Conservation (phyloP, 2,888 invertebrate genomes). For the Iselma pallidipennis region DNA sequence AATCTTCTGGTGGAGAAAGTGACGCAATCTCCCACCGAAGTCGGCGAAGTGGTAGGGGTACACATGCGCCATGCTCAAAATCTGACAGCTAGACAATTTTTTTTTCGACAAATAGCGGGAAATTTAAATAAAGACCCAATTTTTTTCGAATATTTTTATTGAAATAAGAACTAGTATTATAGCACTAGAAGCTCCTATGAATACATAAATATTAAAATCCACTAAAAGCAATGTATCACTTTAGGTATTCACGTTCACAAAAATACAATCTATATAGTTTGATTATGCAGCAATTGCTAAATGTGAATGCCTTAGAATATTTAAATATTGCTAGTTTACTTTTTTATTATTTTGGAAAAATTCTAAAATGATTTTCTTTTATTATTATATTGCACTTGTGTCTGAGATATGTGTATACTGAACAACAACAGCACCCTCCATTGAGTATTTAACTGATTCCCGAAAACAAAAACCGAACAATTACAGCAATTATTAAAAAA, state of each 20-base stretch:
- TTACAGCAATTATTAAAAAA: background rate
- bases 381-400: slow-evolving; percentile 42
- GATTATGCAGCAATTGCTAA: slow-evolving; percentile 34
- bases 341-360: slow-evolving; percentile 30
- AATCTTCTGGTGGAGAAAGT: no score
- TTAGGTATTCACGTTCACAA: slow-evolving; percentile 51
- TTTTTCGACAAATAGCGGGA: no score
- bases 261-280: slow-evolving; percentile 47
- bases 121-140: no score
- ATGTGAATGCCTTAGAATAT: slow-evolving; percentile 38
- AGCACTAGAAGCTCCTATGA: slow-evolving; percentile 47
- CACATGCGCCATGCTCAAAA: no score
- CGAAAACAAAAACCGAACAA: background rate
- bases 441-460: slow-evolving; percentile 15
- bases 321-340: slow-evolving; percentile 36
- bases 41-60: no score
- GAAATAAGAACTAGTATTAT: slow-evolving; percentile 47
- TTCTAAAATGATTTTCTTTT: slow-evolving; percentile 27
- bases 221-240: slow-evolving; percentile 52
- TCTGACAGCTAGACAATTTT: no score
- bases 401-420: slow-evolving; percentile 43
- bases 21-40: no score
- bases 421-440: slow-evolving; percentile 34
- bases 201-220: slow-evolving; percentile 50
- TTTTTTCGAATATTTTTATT: slow-evolving; percentile 36